Evolutionary conservation across 2,113 vertebrate genomes (phyloP).

Genomic region (Ondatra zibethicus): DNA sequence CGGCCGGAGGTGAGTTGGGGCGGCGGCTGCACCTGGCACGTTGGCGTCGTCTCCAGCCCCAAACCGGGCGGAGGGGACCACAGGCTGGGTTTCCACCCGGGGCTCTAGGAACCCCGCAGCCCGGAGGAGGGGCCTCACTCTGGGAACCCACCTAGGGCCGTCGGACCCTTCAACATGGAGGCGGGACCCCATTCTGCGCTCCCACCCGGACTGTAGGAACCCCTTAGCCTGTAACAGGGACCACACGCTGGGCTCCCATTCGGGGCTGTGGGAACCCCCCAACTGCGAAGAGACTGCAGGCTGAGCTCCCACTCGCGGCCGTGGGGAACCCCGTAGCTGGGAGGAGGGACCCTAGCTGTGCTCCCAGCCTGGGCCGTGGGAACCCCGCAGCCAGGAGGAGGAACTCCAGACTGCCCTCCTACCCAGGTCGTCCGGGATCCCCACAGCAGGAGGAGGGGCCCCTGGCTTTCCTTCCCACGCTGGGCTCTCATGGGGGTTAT

Average conservation of each 20-base stretch:
- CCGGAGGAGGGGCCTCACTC: neutral
- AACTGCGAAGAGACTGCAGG: neutral
- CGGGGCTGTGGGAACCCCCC: neutral
- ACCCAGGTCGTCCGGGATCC: no score
- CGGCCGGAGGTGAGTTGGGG: constrained; percentile 37
- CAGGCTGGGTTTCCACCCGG: neutral
- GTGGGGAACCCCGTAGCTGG: neutral
- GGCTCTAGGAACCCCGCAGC: neutral
- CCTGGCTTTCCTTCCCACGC: neutral
- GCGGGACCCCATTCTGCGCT: neutral
- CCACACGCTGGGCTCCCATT: neutral
- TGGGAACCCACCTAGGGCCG: neutral
- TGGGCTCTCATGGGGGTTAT: neutral
- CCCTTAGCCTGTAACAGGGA: neutral
- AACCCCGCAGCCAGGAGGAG: neutral
- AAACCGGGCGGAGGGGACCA: neutral
- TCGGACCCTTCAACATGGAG: neutral
- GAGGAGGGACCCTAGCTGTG: neutral
- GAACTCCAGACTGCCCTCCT: neutral
- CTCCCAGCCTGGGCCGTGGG: neutral
- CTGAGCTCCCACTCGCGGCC: neutral
- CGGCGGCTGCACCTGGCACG: neutral
- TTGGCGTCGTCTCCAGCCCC: neutral
- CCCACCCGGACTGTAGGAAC: neutral
- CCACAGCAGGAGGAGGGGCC: neutral